Conservation (phyloP, 2,888 invertebrate genomes). For the Macaria liturata region DNA sequence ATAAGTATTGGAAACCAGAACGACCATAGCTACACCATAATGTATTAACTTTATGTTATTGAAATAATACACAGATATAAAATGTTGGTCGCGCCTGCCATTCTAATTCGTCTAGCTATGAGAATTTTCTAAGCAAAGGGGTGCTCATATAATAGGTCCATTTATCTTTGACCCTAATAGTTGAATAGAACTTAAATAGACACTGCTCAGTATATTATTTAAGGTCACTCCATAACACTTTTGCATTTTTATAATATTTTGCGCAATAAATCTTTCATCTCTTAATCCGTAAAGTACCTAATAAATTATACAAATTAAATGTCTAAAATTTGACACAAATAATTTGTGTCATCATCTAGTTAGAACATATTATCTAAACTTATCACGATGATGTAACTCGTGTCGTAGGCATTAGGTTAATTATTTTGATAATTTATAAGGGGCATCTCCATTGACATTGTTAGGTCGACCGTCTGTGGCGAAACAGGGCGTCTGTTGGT, state of each 20-base stretch:
- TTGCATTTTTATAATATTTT: too few relatives aligned
- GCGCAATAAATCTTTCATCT: too few relatives aligned
- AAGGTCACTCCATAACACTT: constrained; percentile 8
- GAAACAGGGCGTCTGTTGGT: not conserved
- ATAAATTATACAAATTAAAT: too few relatives aligned
- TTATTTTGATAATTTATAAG: constrained; percentile 15
- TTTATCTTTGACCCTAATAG: constrained; percentile 16
- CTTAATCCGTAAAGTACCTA: too few relatives aligned
- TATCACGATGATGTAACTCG: constrained; percentile 32
- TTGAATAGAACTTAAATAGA: constrained; percentile 21
- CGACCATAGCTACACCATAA: too few relatives aligned
- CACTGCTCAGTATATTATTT: constrained; percentile 13
- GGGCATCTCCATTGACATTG: constrained; percentile 3
- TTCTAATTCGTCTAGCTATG: constrained; percentile 31
- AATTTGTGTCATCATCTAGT: too few relatives aligned
- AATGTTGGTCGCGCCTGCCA: constrained; percentile 29
- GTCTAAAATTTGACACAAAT: too few relatives aligned
- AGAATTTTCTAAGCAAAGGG: constrained; percentile 35
- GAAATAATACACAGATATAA: not conserved
- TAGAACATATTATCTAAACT: not conserved
- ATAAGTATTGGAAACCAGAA: too few relatives aligned
- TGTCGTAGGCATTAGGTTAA: constrained; percentile 12
- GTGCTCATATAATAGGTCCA: constrained; percentile 28
- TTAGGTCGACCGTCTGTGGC: not conserved
- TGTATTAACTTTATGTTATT: not conserved